Evolutionary conservation across 2,888 invertebrate species (phyloP).

Genomic region (Orthosia gothica): DNA sequence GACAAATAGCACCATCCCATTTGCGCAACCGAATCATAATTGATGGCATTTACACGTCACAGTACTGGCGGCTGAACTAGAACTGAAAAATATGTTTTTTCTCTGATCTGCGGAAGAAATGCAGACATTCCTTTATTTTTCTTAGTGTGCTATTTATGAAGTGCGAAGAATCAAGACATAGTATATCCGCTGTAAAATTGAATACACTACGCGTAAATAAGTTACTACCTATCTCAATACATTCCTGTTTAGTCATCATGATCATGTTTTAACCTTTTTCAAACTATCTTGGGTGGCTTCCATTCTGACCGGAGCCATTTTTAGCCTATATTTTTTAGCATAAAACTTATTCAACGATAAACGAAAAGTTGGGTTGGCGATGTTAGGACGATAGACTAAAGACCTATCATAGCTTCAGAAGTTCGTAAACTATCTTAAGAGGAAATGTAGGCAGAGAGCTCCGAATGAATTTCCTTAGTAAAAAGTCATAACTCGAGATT

Average conservation of each 20-base stretch:
- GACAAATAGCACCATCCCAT: no score
- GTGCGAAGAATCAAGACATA: constrained; percentile 1
- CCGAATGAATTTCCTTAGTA: no score
- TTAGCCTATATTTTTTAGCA: no score
- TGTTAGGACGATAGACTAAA: no score
- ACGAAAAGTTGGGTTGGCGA: no score
- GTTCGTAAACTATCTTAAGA: no score
- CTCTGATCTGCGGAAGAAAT: neutral
- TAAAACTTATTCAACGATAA: no score
- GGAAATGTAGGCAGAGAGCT: no score
- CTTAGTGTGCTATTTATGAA: constrained; percentile 6
- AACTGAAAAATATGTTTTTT: neutral
- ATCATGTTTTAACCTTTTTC: neutral
- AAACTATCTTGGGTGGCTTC: neutral
- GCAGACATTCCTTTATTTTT: constrained; percentile 19
- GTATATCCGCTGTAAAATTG: constrained; percentile 7
- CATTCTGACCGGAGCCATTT: neutral
- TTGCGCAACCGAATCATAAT: no score
- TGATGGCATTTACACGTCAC: no score
- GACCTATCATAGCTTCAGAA: no score
- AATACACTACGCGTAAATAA: neutral
- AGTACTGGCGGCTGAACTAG: neutral
- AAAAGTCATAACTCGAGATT: no score
- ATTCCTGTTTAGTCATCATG: neutral
- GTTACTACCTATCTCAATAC: neutral